phyloP scores from a whole-genome alignment of 2,797 vertebrate genomes.

The Scolopax bukidnonensis region DNA sequence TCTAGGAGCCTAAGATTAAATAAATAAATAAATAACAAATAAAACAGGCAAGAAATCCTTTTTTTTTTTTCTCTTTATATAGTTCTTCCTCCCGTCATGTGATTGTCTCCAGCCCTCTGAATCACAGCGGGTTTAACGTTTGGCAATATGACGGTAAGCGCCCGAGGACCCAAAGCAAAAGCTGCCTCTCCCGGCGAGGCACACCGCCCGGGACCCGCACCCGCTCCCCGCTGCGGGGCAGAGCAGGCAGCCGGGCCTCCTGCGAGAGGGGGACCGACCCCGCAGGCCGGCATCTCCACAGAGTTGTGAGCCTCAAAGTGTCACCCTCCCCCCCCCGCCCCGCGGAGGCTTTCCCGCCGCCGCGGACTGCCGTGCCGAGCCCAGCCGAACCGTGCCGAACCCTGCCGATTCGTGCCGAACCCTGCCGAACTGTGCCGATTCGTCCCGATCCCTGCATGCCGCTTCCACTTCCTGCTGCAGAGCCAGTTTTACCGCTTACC shows the following conservation, averaged over 20 bases:
- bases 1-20: neutral
- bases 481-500: slow-evolving; percentile 76
- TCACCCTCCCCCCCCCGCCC: neutral
- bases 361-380: neutral
- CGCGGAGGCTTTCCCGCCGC: neutral
- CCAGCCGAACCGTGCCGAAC: neutral
- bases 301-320: slow-evolving; percentile 12
- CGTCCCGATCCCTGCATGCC: neutral
- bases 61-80: neutral
- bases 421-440: too few relatives aligned
- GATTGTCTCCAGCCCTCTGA: slow-evolving; percentile 5
- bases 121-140: slow-evolving; percentile 1
- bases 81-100: neutral
- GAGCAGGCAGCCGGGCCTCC: neutral
- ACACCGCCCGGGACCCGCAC: neutral
- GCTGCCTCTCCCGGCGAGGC: neutral
- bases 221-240: neutral
- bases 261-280: neutral
- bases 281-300: neutral
- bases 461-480: slow-evolving; percentile 78
- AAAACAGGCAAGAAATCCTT: neutral
- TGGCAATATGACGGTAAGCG: neutral
- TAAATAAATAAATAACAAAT: neutral
- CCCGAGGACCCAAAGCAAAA: neutral
- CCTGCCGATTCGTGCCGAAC: neutral